Conservation (phyloP, 2,888 invertebrate genomes). For the Troides oblongomaculatus region DNA sequence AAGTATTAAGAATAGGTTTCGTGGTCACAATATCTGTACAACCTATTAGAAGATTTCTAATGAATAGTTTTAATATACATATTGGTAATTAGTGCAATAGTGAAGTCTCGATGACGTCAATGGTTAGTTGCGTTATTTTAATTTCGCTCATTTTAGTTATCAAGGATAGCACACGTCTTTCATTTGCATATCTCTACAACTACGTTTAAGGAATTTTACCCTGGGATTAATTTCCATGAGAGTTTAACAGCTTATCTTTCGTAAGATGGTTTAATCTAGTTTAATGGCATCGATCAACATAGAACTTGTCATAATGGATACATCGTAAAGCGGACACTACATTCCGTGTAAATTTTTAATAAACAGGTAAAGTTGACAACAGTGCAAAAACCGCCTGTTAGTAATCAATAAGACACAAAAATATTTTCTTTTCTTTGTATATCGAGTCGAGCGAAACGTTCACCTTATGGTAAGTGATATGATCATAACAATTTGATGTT, state of each 20-base stretch:
- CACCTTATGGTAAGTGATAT: too few species aligned
- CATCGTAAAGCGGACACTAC: conserved; percentile 31
- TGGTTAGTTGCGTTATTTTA: conserved; percentile 3
- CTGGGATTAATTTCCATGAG: conserved; percentile 53
- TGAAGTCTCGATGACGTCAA: neutral
- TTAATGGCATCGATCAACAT: conserved; percentile 50
- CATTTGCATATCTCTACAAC: conserved; percentile 38
- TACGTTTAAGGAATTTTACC: conserved; percentile 45
- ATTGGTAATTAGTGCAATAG: neutral
- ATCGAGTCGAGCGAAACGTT: too few species aligned
- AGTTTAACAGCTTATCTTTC: conserved; percentile 52
- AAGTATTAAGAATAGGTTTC: conserved; percentile 37
- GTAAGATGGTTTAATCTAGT: conserved; percentile 52
- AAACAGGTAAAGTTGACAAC: conserved; percentile 3
- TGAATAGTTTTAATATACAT: conserved; percentile 24
- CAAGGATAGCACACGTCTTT: conserved; percentile 1
- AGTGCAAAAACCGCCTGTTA: neutral
- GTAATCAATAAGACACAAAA: neutral
- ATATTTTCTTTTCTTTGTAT: neutral
- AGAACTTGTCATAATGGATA: conserved; percentile 32
- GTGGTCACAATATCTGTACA: conserved; percentile 41
- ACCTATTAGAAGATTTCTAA: conserved; percentile 42
- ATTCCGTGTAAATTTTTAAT: conserved; percentile 8
- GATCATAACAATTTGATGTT: too few species aligned
- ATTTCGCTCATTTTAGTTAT: conserved; percentile 8